Conservation (phyloP, 2,797 vertebrate genomes). For the Alca torda region DNA sequence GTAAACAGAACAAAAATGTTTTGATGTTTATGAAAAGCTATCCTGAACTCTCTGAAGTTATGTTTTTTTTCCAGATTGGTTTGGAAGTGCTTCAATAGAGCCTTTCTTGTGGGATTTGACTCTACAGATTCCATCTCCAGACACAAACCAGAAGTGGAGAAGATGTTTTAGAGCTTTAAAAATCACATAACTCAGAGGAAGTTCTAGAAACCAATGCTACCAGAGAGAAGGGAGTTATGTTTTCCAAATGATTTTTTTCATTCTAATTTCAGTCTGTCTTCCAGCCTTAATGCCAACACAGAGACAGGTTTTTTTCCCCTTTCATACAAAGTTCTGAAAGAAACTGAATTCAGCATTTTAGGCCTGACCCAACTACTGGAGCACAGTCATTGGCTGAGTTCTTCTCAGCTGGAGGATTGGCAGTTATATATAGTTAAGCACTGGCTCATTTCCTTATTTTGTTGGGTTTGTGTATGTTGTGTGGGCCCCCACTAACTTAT, state of each 20-base stretch:
- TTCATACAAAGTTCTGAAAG: background rate
- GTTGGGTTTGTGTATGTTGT: background rate
- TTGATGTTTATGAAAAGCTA: constrained; percentile 45
- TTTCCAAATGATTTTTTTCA: background rate
- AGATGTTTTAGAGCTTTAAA: constrained; percentile 20
- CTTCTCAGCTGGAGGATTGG: background rate
- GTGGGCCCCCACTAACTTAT: background rate
- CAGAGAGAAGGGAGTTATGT: background rate
- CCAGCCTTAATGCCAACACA: background rate
- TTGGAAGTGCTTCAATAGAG: constrained; percentile 47
- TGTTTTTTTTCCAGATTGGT: background rate
- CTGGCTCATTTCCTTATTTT: background rate
- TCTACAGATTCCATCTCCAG: constrained; percentile 11
- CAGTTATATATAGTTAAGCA: background rate
- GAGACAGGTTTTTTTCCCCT: background rate
- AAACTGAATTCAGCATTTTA: background rate
- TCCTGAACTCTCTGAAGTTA: constrained; percentile 37
- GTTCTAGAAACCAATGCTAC: background rate
- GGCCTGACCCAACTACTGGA: background rate
- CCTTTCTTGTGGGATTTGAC: constrained; percentile 49
- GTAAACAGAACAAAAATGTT: constrained; percentile 32
- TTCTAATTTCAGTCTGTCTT: background rate
- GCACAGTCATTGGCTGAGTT: background rate
- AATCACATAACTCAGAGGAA: background rate
- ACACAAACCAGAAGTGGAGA: constrained; percentile 16